A percentile compares a stretch with the other conserved stretches of the same genome.
Conservation (phyloP, 1,140 invertebrate species). For the Cyclargus thomasi region DNA sequence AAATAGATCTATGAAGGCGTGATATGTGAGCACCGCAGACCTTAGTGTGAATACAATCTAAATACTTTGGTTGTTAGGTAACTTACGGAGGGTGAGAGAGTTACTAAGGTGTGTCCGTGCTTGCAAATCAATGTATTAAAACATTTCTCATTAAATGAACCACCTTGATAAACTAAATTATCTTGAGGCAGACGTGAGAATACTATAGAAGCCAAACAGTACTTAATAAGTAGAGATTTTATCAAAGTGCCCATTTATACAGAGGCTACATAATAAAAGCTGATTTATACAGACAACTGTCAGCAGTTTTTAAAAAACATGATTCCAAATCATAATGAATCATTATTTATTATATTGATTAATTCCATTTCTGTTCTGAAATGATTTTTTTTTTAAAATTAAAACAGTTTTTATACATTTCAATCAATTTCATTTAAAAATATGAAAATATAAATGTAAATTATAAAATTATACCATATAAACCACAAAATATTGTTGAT, state of each 20-base stretch:
- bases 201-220: background rate
- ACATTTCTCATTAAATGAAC: background rate
- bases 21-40: constrained; percentile 39
- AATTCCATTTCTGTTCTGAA: too few relatives aligned
- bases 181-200: background rate
- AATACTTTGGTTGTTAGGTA: constrained; percentile 58
- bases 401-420: too few relatives aligned
- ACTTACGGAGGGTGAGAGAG: constrained; percentile 33
- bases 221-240: background rate
- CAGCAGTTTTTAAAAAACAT: too few relatives aligned
- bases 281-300: too few relatives aligned
- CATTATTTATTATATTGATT: too few relatives aligned
- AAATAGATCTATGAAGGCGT: constrained; percentile 35
- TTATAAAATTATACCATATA: background rate
- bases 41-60: constrained; percentile 34
- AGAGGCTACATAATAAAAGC: background rate
- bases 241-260: background rate
- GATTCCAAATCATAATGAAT: too few relatives aligned
- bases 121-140: constrained; percentile 32
- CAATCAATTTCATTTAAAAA: too few relatives aligned
- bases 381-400: too few relatives aligned
- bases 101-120: constrained; percentile 26
- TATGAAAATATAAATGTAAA: background rate
- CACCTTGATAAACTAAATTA: background rate
- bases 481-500: background rate